Percentiles rank a stretch among this genome's conserved stretches.
Evolutionary conservation across 2,797 vertebrate species (phyloP).

Genomic region (Hybognathus amarus): DNA sequence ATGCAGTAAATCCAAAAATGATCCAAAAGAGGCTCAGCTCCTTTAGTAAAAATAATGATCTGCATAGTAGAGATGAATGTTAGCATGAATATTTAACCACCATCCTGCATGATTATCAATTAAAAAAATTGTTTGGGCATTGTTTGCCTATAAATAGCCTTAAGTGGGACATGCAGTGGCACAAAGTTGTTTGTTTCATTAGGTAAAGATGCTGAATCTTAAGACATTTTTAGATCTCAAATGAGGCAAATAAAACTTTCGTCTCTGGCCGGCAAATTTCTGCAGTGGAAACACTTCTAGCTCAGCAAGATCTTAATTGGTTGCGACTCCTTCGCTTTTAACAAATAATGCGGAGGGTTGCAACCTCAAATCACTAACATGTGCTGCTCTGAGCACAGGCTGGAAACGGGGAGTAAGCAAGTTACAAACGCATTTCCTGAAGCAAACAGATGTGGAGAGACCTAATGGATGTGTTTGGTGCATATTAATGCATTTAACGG

Average conservation of each 20-base stretch:
- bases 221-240: slow-evolving; percentile 64
- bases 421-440: slow-evolving; percentile 3
- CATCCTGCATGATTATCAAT: background rate
- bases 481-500: background rate
- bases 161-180: background rate
- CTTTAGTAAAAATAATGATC: background rate
- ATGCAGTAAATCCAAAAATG: background rate
- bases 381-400: slow-evolving; percentile 39
- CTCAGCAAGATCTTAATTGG: slow-evolving; percentile 76
- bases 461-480: background rate
- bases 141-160: slow-evolving; percentile 5
- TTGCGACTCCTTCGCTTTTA: slow-evolving; percentile 48
- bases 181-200: slow-evolving; percentile 57
- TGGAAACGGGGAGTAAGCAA: slow-evolving; percentile 22
- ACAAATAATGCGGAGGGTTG: slow-evolving; percentile 43
- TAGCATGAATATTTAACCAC: background rate
- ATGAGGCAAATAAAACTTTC: slow-evolving; percentile 74
- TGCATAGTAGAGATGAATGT: background rate
- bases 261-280: slow-evolving; percentile 61
- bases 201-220: slow-evolving; percentile 59
- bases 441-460: slow-evolving; percentile 9
- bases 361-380: slow-evolving; percentile 60
- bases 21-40: background rate
- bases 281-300: slow-evolving; percentile 61
- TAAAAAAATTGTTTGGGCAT: background rate